Evolutionary conservation across 2,797 vertebrate species (phyloP).

Genomic region (Sebastes ruberrimus): DNA sequence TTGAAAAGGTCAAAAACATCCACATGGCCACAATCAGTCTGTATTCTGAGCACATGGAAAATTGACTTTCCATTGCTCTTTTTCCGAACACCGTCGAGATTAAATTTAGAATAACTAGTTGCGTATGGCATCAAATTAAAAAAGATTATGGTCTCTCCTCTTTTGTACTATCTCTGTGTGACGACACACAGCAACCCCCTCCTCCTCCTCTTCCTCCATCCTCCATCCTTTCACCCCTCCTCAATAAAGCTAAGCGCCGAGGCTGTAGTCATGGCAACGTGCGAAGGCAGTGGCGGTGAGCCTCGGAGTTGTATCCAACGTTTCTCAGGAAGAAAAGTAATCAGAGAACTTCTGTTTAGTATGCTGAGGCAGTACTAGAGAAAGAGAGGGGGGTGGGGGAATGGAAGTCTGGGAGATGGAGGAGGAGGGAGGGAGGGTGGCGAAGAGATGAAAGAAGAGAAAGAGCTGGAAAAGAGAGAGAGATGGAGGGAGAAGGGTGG

Average conservation of each 20-base stretch:
- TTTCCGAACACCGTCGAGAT: background rate
- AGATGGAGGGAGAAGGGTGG: slow-evolving; percentile 21
- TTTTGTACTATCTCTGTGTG: slow-evolving; percentile 55
- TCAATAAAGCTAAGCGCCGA: slow-evolving; percentile 72
- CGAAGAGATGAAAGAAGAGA: slow-evolving; percentile 46
- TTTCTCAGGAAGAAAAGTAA: slow-evolving; percentile 87
- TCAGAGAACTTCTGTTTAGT: slow-evolving; percentile 90
- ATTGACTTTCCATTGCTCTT: background rate
- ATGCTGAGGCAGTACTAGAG: slow-evolving; percentile 81
- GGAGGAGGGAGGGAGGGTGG: slow-evolving; percentile 34
- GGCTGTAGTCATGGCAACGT: slow-evolving; percentile 88
- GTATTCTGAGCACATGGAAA: background rate
- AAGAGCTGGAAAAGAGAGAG: slow-evolving; percentile 1
- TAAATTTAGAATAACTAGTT: slow-evolving; percentile 7
- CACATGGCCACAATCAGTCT: background rate
- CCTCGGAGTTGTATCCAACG: slow-evolving; percentile 74
- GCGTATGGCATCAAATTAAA: slow-evolving; percentile 30
- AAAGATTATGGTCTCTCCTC: slow-evolving; percentile 25
- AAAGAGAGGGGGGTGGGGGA: slow-evolving; percentile 2
- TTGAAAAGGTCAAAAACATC: background rate
- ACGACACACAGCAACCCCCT: slow-evolving; percentile 48
- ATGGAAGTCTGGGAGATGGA: slow-evolving; percentile 46
- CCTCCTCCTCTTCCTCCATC: slow-evolving; percentile 15
- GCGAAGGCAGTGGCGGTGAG: slow-evolving; percentile 77
- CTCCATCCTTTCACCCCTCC: slow-evolving; percentile 62